Base-by-base conservation (phyloP, 2,113 vertebrate genomes). In the Dermatemys mawii region DNA sequence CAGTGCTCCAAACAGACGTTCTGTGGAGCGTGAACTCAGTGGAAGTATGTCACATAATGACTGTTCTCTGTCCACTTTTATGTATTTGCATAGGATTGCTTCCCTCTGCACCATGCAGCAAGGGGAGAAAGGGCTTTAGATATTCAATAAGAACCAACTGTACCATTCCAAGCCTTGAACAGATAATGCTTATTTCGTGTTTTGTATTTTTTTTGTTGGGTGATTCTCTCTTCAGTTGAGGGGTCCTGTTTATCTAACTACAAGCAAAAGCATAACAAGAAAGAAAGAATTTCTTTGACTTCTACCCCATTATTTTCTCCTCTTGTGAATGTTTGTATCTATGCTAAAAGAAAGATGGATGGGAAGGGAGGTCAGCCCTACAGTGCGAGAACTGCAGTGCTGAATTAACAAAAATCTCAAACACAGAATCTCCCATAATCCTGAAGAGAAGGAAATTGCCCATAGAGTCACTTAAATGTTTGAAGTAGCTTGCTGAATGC, bases 401-500 rank as follows among this genome's bases (percentile, higher is more conserved):
- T 93, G 54, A 93, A 57, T 49, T 27, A 48, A 29, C 21, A 83
- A 92, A 97, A 97, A 96, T 93, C 91, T 95, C 93, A 91, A 93
- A 89, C 89, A 88, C 81, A 97, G 67, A 63, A 90, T 84, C 90
- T 93, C 95, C 93, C 96, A 94, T 83, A 97, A 90, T 78, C 88
- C 86, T 93, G 92, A 93, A 97, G 88, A 96, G 93, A 94, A 97
- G 89, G 60, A 97, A 98, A 96, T 94, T 96, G 76, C 26, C 94
- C 92, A 83, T 93, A 89, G 94, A 91, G 96, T 95, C 51, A 95
- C 95, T 88, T 95, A 96, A 97, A 90, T 88, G 83, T 93, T 96
- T 94, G 75, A 96, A 95, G 93, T 92, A 94, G 84, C n/a, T 92
- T 92, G 92, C 67, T 95, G 92, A 95, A 97, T 93, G 51, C 35